Base-by-base conservation (phyloP, 53 echinoderm and acorn worm species). In the Henricia sp. region DNA sequence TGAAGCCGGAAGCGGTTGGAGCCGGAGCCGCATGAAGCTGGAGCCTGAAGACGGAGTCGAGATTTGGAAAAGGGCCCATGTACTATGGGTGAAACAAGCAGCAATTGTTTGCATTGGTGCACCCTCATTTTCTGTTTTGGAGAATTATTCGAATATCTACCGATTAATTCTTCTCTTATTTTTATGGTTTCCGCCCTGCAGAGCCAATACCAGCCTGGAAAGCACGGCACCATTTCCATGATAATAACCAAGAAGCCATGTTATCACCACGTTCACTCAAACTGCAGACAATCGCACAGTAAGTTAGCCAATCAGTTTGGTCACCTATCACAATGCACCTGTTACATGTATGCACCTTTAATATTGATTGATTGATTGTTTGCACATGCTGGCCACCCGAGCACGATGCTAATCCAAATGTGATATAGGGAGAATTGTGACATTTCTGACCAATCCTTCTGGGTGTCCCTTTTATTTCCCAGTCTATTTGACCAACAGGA, bases 131-230 rank as follows among this genome's bases (percentile, higher is more conserved):
- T n/a, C n/a, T n/a, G n/a, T n/a, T n/a, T n/a, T n/a, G n/a, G n/a
- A n/a, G n/a, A n/a, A n/a, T n/a, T n/a, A n/a, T 14, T 0, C 12
- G 26, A 55, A 55, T 24, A 10, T 33, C 25, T 12, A 30, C 1
- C n/a, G 27, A 29, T 68, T 23, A 67, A 30, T 36, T 4, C 28
- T 34, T 17, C 32, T 28, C 68, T 2, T 20, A 9, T 8, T 58
- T 2, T 58, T 23, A 23, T 54, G 20, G 6, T n/a, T n/a, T n/a
- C n/a, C n/a, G n/a, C n/a, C n/a, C n/a, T n/a, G 29, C 68, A 93
- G 93, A 93, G 28, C 93, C 93, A 1, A 88, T 93, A 20, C 90
- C 90, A n/a, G 89, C 93, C 2, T 93, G 93, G 93, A 69, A 86
- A n/a, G 51, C 72, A 25, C 73, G 86, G 8, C 59, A 77, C 13